These are phyloP conservation scores for Heliconius hewitsoni DNA, from an alignment of 1,140 invertebrate species.

Conservation along the genomic window DNA sequence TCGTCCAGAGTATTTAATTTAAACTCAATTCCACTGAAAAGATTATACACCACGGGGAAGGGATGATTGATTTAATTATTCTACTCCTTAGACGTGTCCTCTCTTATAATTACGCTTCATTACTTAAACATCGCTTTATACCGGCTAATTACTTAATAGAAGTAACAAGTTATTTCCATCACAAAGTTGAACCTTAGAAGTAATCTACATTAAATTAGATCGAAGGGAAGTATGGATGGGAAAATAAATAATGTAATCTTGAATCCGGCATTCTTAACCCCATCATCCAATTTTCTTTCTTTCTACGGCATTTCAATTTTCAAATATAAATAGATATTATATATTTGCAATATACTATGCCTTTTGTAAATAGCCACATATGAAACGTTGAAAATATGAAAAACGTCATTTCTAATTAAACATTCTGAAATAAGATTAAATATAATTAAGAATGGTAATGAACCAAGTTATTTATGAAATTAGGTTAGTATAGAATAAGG, in stretches of 20 bases:
- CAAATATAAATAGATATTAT: background rate
- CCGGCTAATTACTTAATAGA: slow-evolving; percentile 79
- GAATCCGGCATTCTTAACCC: slow-evolving; percentile 14
- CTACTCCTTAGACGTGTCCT: slow-evolving; percentile 76
- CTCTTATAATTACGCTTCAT: slow-evolving; percentile 79
- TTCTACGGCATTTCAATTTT: background rate
- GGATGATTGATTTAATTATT: slow-evolving; percentile 81
- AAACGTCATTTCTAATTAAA: too few relatives aligned
- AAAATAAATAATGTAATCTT: slow-evolving; percentile 23
- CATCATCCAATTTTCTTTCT: background rate
- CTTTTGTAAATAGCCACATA: too few relatives aligned
- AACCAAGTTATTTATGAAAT: too few relatives aligned
- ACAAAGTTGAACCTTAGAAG: slow-evolving; percentile 65
- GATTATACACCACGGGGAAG: slow-evolving; percentile 74
- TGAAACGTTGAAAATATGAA: too few relatives aligned
- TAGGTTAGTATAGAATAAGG: too few relatives aligned
- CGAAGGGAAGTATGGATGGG: slow-evolving; percentile 47
- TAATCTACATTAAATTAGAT: slow-evolving; percentile 71
- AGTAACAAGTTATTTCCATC: slow-evolving; percentile 79
- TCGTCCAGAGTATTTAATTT: slow-evolving; percentile 65
- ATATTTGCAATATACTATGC: too few relatives aligned
- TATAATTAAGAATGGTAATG: too few relatives aligned
- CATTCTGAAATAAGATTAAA: too few relatives aligned
- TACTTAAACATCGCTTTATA: slow-evolving; percentile 80
- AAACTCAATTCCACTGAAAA: slow-evolving; percentile 74